Conservation (phyloP, 1,140 invertebrate genomes). For the Asobara japonica region DNA sequence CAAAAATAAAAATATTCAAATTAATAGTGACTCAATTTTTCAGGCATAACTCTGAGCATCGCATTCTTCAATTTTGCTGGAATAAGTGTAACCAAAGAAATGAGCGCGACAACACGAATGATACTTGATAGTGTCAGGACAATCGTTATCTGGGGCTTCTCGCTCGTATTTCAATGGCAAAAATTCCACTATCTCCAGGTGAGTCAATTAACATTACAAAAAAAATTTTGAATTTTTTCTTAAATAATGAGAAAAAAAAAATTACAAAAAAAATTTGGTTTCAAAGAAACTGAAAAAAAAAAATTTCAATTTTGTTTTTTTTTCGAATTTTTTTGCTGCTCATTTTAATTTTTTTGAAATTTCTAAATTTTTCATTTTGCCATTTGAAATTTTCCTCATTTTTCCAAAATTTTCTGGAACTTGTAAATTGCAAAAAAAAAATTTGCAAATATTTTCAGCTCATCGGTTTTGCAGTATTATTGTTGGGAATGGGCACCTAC, state of each 20-base stretch:
- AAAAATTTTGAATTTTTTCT: no score
- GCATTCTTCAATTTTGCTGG: slow-evolving; percentile 98
- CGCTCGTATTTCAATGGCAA: slow-evolving; percentile 81
- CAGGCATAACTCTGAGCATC: slow-evolving; percentile 89
- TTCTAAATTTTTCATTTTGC: neutral
- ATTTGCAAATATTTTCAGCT: slow-evolving; percentile 63
- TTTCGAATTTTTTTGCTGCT: slow-evolving; percentile 9
- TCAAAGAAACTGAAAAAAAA: no score
- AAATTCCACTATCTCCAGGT: slow-evolving; percentile 83
- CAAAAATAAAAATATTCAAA: neutral
- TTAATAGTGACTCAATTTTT: slow-evolving; percentile 40
- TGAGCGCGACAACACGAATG: slow-evolving; percentile 92
- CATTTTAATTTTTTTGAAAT: slow-evolving; percentile 25
- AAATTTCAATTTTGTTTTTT: slow-evolving; percentile 21
- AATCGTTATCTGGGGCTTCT: slow-evolving; percentile 88
- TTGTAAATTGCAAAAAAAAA: neutral
- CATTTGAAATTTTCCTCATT: no score
- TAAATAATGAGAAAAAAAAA: no score
- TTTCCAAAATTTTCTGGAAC: no score
- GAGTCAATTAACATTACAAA: slow-evolving; percentile 39
- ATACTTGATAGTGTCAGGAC: slow-evolving; percentile 91
- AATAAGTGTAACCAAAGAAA: slow-evolving; percentile 94
- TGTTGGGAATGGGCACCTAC: slow-evolving; percentile 82
- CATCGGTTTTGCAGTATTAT: slow-evolving; percentile 77
- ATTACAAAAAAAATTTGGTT: no score